Evolutionary conservation across 2,888 invertebrate species (phyloP).

Genomic region (Xanthostigma xanthostigma): DNA sequence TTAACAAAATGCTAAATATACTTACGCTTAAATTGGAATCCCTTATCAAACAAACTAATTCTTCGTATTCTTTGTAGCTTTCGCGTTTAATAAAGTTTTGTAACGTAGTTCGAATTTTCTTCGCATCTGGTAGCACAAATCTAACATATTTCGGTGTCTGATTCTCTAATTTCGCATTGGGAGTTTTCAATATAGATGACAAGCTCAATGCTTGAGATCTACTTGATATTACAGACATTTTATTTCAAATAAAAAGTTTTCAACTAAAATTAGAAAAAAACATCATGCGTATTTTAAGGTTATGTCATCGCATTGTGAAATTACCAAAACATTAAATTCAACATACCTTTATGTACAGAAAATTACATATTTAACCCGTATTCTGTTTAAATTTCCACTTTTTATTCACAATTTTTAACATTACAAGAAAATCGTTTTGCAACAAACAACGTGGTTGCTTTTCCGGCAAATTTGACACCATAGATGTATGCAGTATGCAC

Average conservation of each 20-base stretch:
- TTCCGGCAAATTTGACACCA: no score
- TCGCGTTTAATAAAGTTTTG: slow-evolving; percentile 27
- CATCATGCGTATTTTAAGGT: no score
- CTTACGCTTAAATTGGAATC: slow-evolving; percentile 30
- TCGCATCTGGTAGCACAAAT: slow-evolving; percentile 31
- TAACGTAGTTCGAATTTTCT: slow-evolving; percentile 31
- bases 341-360: no score
- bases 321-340: no score
- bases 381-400: no score
- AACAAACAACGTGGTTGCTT: no score
- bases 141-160: slow-evolving; percentile 10
- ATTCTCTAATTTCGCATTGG: neutral
- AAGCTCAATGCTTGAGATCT: neutral
- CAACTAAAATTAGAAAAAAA: no score
- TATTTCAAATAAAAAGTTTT: neutral
- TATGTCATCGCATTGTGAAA: no score
- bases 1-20: neutral
- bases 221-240: neutral
- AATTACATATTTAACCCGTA: no score
- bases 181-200: neutral
- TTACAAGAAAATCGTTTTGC: no score
- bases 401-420: no score
- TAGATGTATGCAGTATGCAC: no score
- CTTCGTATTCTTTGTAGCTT: slow-evolving; percentile 32
- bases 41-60: slow-evolving; percentile 32